Conservation (phyloP, 2,113 vertebrate genomes). For the Zosterops lateralis region DNA sequence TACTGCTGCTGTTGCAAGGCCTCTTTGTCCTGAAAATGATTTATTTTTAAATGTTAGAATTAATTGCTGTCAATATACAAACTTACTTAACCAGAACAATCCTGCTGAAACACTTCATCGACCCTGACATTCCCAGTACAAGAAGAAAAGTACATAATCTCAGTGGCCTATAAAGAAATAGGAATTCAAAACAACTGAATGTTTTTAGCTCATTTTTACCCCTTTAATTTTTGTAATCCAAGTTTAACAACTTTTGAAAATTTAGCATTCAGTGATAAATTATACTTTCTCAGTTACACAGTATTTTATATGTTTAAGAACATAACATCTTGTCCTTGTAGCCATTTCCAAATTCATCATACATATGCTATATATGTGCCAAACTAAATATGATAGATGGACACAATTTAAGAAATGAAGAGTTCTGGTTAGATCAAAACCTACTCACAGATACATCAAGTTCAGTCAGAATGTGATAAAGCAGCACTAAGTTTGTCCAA, state of each 20-base stretch:
- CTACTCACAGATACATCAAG: neutral
- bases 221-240: neutral
- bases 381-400: neutral
- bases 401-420: neutral
- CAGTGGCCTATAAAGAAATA: neutral
- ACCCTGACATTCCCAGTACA: neutral
- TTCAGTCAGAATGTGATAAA: neutral
- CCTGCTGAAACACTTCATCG: neutral
- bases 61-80: neutral
- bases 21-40: constrained; percentile 82
- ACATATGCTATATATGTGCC: neutral
- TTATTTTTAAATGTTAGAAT: neutral
- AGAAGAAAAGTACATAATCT: neutral
- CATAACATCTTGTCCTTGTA: neutral
- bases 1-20: constrained; percentile 84
- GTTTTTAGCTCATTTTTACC: neutral
- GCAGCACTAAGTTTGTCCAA: neutral
- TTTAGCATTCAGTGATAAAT: neutral
- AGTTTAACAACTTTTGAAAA: neutral
- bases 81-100: neutral
- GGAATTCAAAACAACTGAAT: neutral
- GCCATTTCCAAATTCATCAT: neutral
- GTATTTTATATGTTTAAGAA: neutral
- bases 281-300: neutral
- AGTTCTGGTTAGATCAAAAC: neutral